Base-by-base conservation (phyloP, 2,888 invertebrate species). In the Chrysomela aeneicollis region DNA sequence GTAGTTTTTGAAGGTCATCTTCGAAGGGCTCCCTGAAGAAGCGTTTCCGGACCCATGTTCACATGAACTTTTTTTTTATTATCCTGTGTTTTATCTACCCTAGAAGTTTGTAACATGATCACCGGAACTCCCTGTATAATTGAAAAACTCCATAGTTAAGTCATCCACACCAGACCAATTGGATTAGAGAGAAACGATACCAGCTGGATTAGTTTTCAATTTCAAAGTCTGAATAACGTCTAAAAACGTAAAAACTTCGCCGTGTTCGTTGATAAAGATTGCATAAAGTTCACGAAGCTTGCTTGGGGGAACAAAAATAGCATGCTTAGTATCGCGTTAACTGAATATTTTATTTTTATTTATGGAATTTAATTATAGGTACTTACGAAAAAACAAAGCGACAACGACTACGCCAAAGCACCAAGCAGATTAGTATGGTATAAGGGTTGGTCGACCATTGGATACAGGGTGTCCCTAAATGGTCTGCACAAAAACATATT, bases 241-340 rank as follows among this genome's bases (percentile, higher is more conserved):
- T 71, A 69, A 72, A 73, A 74, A 77, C 75, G 76, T 71, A 75
- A 76, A 77, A 74, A 68, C 32, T 54, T 30, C 35, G 18, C 57
- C 17, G 19, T 30, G 49, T 50, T 42, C 70, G 70, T 71, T 71
- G 68, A 69, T 71, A 71, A 72, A 73, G 74, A 74, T 73, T 74
- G 73, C 71, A 72, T 68, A 68, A 70, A 73, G 72, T 73, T 73
- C 68, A 70, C 54, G 64, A 49, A 65, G 74, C 66, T 76, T 78
- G 76, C 76, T 74, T 72, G 2, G 8, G 42, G 42, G 12, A 42
- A 42, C 15, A 71, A 71, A 73, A 78, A 76, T 75, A 75, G 80
- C 79, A 78, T 78, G 79, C 78, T 77, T 75, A 79, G 79, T 79
- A 81, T 80, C 79, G 75, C 78, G 69, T 74, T 75, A 72, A 70